Percentiles rank a stretch among this genome's conserved stretches.
These are phyloP conservation scores for Eleutherodactylus coqui DNA, from an alignment of 2,797 vertebrate species.

Conservation along the genomic window DNA sequence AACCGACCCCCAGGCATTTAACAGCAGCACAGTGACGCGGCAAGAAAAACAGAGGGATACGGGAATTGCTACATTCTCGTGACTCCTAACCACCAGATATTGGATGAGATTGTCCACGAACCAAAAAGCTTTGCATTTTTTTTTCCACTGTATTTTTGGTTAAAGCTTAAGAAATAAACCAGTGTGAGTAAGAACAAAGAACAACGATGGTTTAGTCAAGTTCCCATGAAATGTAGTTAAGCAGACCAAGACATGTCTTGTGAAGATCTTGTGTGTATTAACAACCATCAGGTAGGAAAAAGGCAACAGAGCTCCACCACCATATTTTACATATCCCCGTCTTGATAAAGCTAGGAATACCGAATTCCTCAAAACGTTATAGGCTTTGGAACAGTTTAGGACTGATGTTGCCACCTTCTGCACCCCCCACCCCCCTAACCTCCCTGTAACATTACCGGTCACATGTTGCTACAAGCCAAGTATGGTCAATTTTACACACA, in stretches of 20 bases:
- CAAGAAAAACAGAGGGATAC: conserved; percentile 53
- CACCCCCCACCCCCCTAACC: conserved; percentile 65
- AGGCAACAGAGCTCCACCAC: conserved; percentile 12
- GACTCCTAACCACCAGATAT: conserved; percentile 70
- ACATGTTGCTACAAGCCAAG: conserved; percentile 76
- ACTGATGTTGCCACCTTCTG: conserved; percentile 59
- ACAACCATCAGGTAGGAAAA: neutral
- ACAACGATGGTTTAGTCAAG: neutral
- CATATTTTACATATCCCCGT: neutral
- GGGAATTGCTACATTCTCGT: conserved; percentile 79
- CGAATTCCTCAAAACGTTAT: conserved; percentile 67
- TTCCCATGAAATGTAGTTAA: neutral
- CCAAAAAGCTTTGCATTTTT: conserved; percentile 64
- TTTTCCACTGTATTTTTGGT: conserved; percentile 59
- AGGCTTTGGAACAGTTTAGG: conserved; percentile 68
- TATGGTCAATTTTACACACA: conserved; percentile 78
- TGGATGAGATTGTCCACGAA: conserved; percentile 85
- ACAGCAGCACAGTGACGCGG: conserved; percentile 77
- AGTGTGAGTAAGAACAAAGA: neutral
- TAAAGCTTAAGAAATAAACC: conserved; percentile 43
- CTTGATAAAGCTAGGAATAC: neutral
- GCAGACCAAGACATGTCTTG: neutral
- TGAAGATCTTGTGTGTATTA: neutral
- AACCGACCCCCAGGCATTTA: conserved; percentile 78
- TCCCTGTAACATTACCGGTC: conserved; percentile 72